Evolutionary conservation across 1,140 invertebrate species (phyloP).

Genomic region (Nixonia krombeini): DNA sequence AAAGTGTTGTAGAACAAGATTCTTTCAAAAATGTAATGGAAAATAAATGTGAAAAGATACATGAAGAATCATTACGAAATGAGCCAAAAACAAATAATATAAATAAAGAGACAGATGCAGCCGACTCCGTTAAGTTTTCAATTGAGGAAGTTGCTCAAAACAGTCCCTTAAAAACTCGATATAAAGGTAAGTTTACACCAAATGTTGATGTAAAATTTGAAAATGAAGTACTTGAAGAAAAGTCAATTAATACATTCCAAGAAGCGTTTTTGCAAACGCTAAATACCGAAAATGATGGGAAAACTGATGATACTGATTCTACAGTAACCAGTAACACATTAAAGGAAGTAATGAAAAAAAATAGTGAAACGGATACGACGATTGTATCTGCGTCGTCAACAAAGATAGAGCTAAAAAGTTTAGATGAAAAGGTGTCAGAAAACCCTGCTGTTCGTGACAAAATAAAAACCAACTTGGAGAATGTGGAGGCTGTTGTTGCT

Average conservation of each 20-base stretch:
- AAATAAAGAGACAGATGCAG: slow-evolving; percentile 6
- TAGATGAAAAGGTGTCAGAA: background rate
- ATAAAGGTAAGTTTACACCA: slow-evolving; percentile 50
- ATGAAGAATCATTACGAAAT: background rate
- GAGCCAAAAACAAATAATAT: slow-evolving; percentile 1
- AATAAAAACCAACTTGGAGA: too few relatives aligned
- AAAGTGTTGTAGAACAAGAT: background rate
- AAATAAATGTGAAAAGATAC: slow-evolving; percentile 4
- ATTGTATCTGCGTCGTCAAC: slow-evolving; percentile 2
- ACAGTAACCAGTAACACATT: background rate
- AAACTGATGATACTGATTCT: slow-evolving; percentile 17
- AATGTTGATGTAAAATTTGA: slow-evolving; percentile 44
- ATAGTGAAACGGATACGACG: background rate
- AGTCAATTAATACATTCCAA: slow-evolving; percentile 55
- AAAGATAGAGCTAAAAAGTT: background rate
- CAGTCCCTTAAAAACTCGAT: slow-evolving; percentile 37
- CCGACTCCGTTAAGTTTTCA: too few relatives aligned
- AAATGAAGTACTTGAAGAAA: slow-evolving; percentile 44
- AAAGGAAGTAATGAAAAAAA: slow-evolving; percentile 5
- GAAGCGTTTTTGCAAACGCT: slow-evolving; percentile 59
- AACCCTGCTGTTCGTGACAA: background rate
- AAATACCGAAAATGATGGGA: slow-evolving; percentile 51
- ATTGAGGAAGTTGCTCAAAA: background rate
- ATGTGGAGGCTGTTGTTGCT: too few relatives aligned
- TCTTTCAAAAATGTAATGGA: slow-evolving; percentile 3